Conservation (phyloP, 2,797 vertebrate genomes). For the Sebastiscus tertius region DNA sequence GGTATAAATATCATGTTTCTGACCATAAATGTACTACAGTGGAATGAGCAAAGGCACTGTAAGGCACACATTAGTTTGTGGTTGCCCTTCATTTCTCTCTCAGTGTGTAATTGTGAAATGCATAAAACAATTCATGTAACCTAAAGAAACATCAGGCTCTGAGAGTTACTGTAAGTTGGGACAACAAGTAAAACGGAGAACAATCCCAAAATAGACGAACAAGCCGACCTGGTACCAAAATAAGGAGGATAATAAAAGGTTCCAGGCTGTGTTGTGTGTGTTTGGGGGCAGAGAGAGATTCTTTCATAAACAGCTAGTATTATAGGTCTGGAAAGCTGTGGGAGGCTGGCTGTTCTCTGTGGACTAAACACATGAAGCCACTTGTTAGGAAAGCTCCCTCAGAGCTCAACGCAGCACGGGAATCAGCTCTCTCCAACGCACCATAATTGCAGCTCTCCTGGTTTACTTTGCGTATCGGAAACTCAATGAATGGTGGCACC, state of each 20-base stretch:
- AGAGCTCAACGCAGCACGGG: conserved; percentile 55
- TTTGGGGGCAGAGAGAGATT: conserved; percentile 15
- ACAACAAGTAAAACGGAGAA: conserved; percentile 44
- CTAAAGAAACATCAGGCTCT: conserved; percentile 11
- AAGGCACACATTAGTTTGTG: neutral
- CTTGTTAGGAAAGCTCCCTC: conserved; percentile 69
- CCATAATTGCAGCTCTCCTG: conserved; percentile 76
- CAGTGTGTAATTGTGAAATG: neutral
- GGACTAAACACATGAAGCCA: conserved; percentile 70
- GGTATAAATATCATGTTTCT: neutral
- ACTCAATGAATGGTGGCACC: conserved; percentile 42
- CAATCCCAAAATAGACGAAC: conserved; percentile 60
- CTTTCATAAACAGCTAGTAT: conserved; percentile 67
- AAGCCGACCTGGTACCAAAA: conserved; percentile 56
- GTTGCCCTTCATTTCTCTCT: neutral
- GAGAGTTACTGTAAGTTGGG: conserved; percentile 22
- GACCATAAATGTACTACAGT: neutral
- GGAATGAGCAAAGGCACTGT: neutral
- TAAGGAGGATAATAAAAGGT: conserved; percentile 71
- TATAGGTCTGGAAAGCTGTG: conserved; percentile 69
- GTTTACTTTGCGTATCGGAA: conserved; percentile 63
- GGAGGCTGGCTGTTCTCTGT: conserved; percentile 60
- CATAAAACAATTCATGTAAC: conserved; percentile 6
- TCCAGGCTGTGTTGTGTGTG: conserved; percentile 51
- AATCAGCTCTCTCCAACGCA: conserved; percentile 68